phyloP scores from a whole-genome alignment of 2,113 vertebrate species.

The Eulemur rufifrons region DNA sequence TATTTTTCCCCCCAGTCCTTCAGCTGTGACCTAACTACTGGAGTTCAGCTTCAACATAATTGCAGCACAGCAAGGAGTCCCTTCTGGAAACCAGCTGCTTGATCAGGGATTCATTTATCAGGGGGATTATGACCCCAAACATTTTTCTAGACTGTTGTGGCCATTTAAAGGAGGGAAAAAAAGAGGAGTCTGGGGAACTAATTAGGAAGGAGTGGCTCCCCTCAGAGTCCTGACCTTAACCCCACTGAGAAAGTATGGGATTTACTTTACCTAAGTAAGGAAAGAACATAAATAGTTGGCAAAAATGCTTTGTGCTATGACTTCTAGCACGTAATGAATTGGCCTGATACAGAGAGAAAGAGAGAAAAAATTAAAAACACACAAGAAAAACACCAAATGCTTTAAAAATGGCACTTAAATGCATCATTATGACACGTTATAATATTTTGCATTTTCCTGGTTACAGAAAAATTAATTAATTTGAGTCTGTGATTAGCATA shows the following conservation, averaged over 20 bases:
- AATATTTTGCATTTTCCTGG: slow-evolving; percentile 2
- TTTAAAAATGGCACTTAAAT: slow-evolving; percentile 25
- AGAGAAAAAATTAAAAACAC: not conserved
- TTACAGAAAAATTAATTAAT: not conserved
- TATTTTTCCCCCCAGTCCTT: slow-evolving; percentile 19
- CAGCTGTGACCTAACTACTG: slow-evolving; percentile 62
- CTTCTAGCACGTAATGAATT: slow-evolving; percentile 42
- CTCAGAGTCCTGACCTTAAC: slow-evolving; percentile 78
- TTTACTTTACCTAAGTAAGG: slow-evolving; percentile 76
- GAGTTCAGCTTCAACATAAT: slow-evolving; percentile 58
- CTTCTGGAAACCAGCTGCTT: slow-evolving; percentile 77
- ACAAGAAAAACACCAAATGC: not conserved
- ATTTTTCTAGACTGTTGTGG: slow-evolving; percentile 76
- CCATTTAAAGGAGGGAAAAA: slow-evolving; percentile 54
- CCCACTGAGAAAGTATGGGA: slow-evolving; percentile 72
- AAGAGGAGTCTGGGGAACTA: slow-evolving; percentile 78
- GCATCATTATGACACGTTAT: not conserved
- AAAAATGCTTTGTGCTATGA: slow-evolving; percentile 54
- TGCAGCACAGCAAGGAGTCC: slow-evolving; percentile 54
- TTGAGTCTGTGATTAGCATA: not conserved
- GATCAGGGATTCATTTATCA: slow-evolving; percentile 76
- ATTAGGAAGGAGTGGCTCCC: slow-evolving; percentile 76
- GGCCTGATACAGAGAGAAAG: not conserved
- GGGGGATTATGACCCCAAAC: slow-evolving; percentile 76
- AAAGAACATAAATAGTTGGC: slow-evolving; percentile 71